Base-by-base conservation (phyloP, 2,797 vertebrate species). In the Nannoperca australis region DNA sequence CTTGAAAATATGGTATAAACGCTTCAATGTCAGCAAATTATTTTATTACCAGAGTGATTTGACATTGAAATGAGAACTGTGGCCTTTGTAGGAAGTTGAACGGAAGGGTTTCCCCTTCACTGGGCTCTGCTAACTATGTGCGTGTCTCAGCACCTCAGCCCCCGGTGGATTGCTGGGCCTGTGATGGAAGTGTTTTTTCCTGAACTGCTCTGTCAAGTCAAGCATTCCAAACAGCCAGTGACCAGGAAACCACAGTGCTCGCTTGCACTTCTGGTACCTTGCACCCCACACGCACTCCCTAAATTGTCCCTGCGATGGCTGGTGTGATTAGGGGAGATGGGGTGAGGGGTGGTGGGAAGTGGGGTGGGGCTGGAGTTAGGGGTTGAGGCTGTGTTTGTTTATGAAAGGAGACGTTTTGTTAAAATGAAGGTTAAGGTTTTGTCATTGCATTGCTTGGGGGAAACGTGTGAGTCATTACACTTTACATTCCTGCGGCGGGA, bases 381-480 rank as follows among this genome's bases (percentile, higher is more conserved):
- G 58, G 65, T 60, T 50, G 34, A 83, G 58, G 30, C 74, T 50
- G 44, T 68, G 77, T 89, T 88, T 85, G 73, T 89, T 91, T 88
- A 88, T 90, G 51, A 87, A 88, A 87, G 85, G 79, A 81, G 88
- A 54, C 54, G 38, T 91, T 91, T 86, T 79, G 73, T 85, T 87
- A 76, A 91, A 92, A 83, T 87, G 64, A 85, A 89, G 85, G 85
- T 85, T 75, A 80, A 74, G 81, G 63, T 79, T 78, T 86, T 51
- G 84, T 86, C 76, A 80, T 68, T 66, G 65, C 76, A 49, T 67
- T 38, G 51, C 74, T 86, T 36, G 72, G 56, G 76, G 60, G 74
- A 86, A 92, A 91, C 61, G 86, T 93, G 90, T 67, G 77, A 82
- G 73, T 86, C 78, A 92, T 92, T 92, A 91, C 78, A 81, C 70